phyloP scores from a whole-genome alignment of 1,140 invertebrate species.

The Aphis craccivora region DNA sequence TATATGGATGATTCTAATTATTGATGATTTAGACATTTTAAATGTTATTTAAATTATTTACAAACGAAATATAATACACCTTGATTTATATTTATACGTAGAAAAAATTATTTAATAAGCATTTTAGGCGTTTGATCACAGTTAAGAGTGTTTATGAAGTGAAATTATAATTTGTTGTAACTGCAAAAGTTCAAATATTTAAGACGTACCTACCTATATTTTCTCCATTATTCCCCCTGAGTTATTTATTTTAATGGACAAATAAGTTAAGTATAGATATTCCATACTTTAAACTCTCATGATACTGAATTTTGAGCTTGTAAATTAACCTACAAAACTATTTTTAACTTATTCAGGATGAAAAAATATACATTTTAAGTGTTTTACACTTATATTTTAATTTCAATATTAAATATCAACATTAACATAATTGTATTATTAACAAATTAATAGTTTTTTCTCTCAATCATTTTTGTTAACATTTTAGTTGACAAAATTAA shows the following conservation, averaged over 20 bases:
- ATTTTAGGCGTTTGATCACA: neutral
- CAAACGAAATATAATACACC: no score
- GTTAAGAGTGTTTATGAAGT: neutral
- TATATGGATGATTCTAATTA: no score
- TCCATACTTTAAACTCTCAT: neutral
- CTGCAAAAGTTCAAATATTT: neutral
- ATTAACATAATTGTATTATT: neutral
- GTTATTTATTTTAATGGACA: neutral
- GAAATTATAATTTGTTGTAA: neutral
- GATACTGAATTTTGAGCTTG: neutral
- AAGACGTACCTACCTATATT: neutral
- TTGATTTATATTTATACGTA: neutral
- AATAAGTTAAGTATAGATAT: neutral
- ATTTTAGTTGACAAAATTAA: neutral
- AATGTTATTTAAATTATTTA: no score
- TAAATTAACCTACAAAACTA: neutral
- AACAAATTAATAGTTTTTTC: neutral
- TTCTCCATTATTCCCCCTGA: neutral
- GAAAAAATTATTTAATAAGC: neutral
- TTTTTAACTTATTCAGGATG: neutral
- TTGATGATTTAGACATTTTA: no score
- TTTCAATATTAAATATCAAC: no score
- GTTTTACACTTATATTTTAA: no score
- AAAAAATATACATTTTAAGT: no score
- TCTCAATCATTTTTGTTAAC: neutral